Conservation (phyloP, 2,113 vertebrate genomes). For the Upupa epops region DNA sequence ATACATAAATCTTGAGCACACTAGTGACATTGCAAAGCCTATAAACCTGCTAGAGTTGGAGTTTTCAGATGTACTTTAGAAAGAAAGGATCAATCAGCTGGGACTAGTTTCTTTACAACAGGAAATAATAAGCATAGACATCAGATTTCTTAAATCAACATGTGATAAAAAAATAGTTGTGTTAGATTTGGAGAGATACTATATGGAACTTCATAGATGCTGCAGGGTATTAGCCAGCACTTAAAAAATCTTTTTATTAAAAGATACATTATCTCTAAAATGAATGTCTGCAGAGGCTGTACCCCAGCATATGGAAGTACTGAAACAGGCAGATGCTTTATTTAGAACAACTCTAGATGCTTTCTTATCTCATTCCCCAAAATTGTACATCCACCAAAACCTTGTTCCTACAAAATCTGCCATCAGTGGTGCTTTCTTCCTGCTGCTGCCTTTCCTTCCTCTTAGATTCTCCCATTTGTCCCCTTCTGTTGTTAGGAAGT, state of each 20-base stretch:
- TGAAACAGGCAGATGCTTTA: background rate
- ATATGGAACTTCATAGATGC: background rate
- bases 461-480: background rate
- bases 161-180: background rate
- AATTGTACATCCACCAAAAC: background rate
- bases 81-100: background rate
- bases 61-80: background rate
- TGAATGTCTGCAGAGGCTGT: background rate
- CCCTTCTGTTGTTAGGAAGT: rapidly evolving
- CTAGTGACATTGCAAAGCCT: background rate
- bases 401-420: background rate
- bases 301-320: background rate
- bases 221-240: background rate
- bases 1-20: background rate
- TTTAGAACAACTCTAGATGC: background rate
- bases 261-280: slow-evolving; percentile 23
- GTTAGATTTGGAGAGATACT: background rate
- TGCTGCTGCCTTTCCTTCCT: background rate
- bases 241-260: slow-evolving; percentile 22
- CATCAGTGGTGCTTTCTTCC: background rate
- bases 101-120: background rate
- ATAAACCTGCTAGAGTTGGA: background rate
- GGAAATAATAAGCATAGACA: background rate
- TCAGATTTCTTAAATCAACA: background rate
- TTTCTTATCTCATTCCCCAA: background rate